Evolutionary conservation across 2,113 vertebrate species (phyloP).

Genomic region (Clarias batrachus): DNA sequence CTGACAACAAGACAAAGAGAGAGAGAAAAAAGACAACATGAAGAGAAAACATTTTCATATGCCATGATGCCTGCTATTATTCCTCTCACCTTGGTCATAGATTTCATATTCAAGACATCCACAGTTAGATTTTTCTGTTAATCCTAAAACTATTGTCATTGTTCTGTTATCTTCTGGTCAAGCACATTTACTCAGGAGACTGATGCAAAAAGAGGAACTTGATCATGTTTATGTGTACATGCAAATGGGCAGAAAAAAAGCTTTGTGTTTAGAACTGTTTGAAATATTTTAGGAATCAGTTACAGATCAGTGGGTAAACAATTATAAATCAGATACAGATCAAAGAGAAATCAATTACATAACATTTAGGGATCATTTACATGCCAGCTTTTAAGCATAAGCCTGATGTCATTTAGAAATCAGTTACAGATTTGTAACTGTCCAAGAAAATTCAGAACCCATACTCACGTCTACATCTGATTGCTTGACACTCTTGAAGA

Average conservation of each 20-base stretch:
- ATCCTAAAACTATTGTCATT: not conserved
- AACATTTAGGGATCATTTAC: not conserved
- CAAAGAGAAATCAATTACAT: not conserved
- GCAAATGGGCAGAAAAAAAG: not conserved
- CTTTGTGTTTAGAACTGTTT: not conserved
- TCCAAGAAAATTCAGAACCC: not conserved
- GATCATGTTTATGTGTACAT: not conserved
- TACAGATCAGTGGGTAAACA: no score
- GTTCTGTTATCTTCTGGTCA: not conserved
- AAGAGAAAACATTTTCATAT: not conserved
- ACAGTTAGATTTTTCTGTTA: not conserved
- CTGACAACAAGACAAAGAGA: constrained; percentile 53
- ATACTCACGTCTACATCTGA: constrained; percentile 64
- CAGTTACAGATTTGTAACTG: not conserved
- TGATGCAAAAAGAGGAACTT: not conserved
- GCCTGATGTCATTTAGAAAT: not conserved
- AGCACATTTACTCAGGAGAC: not conserved
- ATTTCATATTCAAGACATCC: not conserved
- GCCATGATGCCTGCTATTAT: not conserved
- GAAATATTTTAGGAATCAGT: not conserved
- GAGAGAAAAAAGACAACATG: not conserved
- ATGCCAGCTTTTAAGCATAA: no score
- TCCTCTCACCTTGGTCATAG: not conserved
- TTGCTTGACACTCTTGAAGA: constrained; percentile 58
- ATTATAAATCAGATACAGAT: no score